A percentile compares a stretch with the other conserved stretches of the same genome.
These are phyloP conservation scores for Rhynchotus rufescens DNA, from an alignment of 2,797 vertebrate species.

Conservation along the genomic window DNA sequence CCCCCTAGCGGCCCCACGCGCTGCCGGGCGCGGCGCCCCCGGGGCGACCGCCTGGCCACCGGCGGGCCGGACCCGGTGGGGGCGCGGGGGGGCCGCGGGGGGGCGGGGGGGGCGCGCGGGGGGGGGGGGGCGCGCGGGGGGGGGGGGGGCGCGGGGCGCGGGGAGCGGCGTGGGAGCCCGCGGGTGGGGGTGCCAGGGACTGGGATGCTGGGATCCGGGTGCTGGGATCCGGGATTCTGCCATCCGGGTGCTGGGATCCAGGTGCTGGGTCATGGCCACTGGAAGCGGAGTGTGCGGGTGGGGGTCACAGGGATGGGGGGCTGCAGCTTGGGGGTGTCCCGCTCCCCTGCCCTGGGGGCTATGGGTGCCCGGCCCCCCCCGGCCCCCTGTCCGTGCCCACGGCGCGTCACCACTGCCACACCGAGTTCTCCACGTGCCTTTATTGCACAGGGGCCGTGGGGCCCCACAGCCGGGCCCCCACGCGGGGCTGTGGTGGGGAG, in stretches of 20 bases:
- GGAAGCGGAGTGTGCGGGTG: not conserved
- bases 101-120: not conserved
- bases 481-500: fast-evolving
- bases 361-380: too few species aligned
- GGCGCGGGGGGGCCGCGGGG: not conserved
- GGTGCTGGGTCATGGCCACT: not conserved
- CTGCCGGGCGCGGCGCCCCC: not conserved
- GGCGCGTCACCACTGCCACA: not conserved
- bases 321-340: too few species aligned
- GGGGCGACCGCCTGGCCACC: too few species aligned
- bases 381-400: not conserved
- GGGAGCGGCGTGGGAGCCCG: too few species aligned
- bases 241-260: too few species aligned
- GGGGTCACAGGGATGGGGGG: too few species aligned
- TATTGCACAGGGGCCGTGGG: fast-evolving
- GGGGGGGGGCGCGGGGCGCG: too few species aligned
- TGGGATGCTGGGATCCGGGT: not conserved
- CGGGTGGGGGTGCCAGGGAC: not conserved
- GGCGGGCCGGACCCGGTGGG: too few species aligned
- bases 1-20: too few species aligned
- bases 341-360: too few species aligned
- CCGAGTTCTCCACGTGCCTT: not conserved
- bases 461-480: not conserved
- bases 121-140: too few species aligned
- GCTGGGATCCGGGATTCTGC: too few species aligned